Conservation (phyloP, 2,888 invertebrate genomes). For the Xylophagus ater region DNA sequence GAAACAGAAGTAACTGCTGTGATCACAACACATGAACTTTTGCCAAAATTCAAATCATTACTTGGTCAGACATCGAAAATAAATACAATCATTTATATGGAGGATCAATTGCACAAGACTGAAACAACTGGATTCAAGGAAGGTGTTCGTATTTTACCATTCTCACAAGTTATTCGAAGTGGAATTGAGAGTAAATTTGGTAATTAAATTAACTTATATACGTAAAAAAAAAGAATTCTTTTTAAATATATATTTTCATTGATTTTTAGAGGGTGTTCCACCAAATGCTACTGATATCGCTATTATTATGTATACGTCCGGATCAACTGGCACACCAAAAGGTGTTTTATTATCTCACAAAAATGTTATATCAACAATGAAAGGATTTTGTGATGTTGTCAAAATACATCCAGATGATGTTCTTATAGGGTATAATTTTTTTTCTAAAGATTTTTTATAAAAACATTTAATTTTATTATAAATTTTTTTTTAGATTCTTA, state of each 20-base stretch:
- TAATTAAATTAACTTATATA: conserved; percentile 20
- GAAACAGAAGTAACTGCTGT: conserved; percentile 92
- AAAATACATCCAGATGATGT: conserved; percentile 62
- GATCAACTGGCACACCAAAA: conserved; percentile 92
- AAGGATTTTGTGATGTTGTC: conserved; percentile 69
- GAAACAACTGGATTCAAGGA: conserved; percentile 59
- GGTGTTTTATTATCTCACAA: conserved; percentile 75
- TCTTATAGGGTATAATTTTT: conserved; percentile 61
- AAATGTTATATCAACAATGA: conserved; percentile 70
- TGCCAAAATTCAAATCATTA: conserved; percentile 80
- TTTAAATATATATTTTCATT: conserved; percentile 7
- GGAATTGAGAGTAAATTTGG: conserved; percentile 45
- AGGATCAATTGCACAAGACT: conserved; percentile 69
- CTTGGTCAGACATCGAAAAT: conserved; percentile 62
- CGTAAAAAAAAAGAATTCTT: background rate
- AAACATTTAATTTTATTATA: background rate
- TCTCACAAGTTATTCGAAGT: conserved; percentile 54
- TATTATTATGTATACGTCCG: conserved; percentile 98
- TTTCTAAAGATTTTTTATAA: background rate
- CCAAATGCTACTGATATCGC: conserved; percentile 72
- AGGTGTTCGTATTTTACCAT: conserved; percentile 61
- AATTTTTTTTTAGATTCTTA: conserved; percentile 52
- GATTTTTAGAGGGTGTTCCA: conserved; percentile 43
- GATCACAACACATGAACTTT: conserved; percentile 82
- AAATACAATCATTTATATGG: conserved; percentile 73